Base-by-base conservation (phyloP, 2,888 invertebrate species). In the Melanostoma mellinum region DNA sequence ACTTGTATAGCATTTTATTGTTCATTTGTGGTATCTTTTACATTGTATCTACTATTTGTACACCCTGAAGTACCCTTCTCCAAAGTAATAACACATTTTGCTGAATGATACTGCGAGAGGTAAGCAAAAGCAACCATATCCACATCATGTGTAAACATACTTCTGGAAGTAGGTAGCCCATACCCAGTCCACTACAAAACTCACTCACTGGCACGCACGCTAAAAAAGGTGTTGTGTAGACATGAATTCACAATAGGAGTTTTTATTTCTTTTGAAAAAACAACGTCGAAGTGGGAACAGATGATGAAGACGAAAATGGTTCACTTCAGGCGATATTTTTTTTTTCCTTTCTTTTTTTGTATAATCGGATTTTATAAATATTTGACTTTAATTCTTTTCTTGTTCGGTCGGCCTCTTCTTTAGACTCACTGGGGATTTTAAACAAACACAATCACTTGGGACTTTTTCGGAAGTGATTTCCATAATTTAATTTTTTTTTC, bases 1-100 rank as follows among this genome's bases (percentile, higher is more conserved):
- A 78, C 78, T 73, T 73, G 73, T 44, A 20, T 20, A 50, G 67
- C 73, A 53, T 48, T 67, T 74, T 75, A 50, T 78, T 53, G 30
- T 38, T 60, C 40, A 9, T 48, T 20, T 40, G 9, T 65, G 71
- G 67, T 74, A 79, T 79, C 74, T 68, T 60, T 46, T 53, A 60
- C 79, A 60, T 69, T 75, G 61, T 75, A 58, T 69, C 52, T 63
- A 61, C 55, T 79, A 67, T 79, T 79, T 79, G 61, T 74, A 46
- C 36, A 68, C 46, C 58, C 61, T 71, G 50, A 79, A 79, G 79
- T 79, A 52, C 79, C 79, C 74, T 79, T 79, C 79, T 79, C 68
- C 42, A 63, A 44, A 53, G 36, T 6, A 42, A n/a, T 48, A 40
- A 9, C 52, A 42, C 38, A 44, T 44, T 55, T 44, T 33, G 53